These are phyloP conservation scores for Drosophila putrida DNA, from an alignment of 2,888 invertebrate genomes.

Conservation along the genomic window DNA sequence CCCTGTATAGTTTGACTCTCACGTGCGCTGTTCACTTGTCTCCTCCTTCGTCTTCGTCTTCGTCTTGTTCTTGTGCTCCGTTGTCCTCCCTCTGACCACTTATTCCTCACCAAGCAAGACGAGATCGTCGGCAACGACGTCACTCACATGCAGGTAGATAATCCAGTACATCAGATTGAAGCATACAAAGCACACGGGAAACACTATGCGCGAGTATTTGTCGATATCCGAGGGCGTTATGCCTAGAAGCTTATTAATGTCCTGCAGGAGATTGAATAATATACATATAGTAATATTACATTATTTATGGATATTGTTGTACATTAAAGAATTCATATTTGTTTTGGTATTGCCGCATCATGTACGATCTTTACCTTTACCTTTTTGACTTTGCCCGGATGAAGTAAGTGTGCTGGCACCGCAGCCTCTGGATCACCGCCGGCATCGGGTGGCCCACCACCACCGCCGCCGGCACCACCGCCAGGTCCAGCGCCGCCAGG, in stretches of 20 bases:
- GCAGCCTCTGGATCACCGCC: constrained; percentile 85
- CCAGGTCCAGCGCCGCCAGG: constrained; percentile 82
- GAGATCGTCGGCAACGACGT: constrained; percentile 97
- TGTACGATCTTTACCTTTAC: constrained; percentile 73
- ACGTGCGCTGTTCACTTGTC: constrained; percentile 68
- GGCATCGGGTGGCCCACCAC: constrained; percentile 86
- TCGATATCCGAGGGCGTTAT: constrained; percentile 99
- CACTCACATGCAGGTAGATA: constrained; percentile 97
- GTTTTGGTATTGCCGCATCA: constrained; percentile 31
- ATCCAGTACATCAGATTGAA: constrained; percentile 99
- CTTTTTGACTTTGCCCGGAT: constrained; percentile 91
- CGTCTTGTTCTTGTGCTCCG: constrained; percentile 26
- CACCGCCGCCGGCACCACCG: constrained; percentile 77
- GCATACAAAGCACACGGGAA: constrained; percentile 99
- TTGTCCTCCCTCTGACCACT: constrained; percentile 31
- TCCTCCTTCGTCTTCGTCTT: constrained; percentile 22
- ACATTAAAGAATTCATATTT: not conserved
- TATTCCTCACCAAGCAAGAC: constrained; percentile 91
- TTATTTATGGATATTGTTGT: not conserved
- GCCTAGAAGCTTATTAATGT: constrained; percentile 95
- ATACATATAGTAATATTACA: constrained; percentile 10
- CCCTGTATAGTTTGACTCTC: constrained; percentile 81
- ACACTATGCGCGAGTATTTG: constrained; percentile 99
- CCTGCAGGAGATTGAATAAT: constrained; percentile 85
- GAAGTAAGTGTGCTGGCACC: constrained; percentile 91